Base-by-base conservation (phyloP, 2,797 vertebrate genomes). In the Anguilla obscura region DNA sequence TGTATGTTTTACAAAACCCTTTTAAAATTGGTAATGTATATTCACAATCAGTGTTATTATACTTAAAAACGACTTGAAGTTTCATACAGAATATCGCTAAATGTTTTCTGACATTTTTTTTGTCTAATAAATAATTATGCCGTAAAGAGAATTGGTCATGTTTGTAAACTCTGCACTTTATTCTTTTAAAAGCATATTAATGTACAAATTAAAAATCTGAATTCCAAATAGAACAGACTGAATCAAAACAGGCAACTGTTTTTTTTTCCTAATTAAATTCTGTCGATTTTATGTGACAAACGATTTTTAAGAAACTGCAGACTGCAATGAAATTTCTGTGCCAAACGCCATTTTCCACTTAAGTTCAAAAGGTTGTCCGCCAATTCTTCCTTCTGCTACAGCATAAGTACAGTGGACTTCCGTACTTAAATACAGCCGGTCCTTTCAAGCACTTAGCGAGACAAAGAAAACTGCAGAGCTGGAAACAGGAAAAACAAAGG, bases 401-500 rank as follows among this genome's bases (percentile, higher is more conserved):
- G 94, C 92, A 92, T 96, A 95, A 94, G 95, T 92, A 90, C 96
- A 94, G 92, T 95, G 95, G 96, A 97, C 97, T 98, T 99, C 97
- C 98, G 97, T 95, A 95, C 96, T 93, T 96, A 97, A 97, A 97
- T 95, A 97, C 95, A 95, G 96, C 95, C 94, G 92, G 94, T 91
- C 94, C 96, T 96, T 94, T 94, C 94, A 96, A 94, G 95, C 83
- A 66, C 82, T 95, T 95, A 91, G 91, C 89, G 96, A 96, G 96
- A 96, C 97, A 97, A 85, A 88, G 87, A 36, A 74, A 88, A 85
- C 96, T 96, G 95, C 96, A 96, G 95, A 95, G 95, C 94, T 96
- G 96, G 94, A 96, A 97, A 97, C 96, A 97, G 96, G 97, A 98
- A 98, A 97, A 97, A 97, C 96, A 97, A 97, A 95, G 90, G 96